Base-by-base conservation (phyloP, 2,113 vertebrate species). In the Tupaia tana region DNA sequence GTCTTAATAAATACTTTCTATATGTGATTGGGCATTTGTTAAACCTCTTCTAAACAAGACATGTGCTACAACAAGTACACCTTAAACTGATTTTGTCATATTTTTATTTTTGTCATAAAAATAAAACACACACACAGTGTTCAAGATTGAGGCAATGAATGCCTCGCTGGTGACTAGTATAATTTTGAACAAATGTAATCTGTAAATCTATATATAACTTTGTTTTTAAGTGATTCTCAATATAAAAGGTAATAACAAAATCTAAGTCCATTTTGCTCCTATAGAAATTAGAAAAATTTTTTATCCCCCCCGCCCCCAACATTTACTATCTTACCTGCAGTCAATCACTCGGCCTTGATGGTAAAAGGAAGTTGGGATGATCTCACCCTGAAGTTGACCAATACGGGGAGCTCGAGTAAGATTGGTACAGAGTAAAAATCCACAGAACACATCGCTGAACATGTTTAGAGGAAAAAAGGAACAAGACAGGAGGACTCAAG, bases 361-460 rank as follows among this genome's bases (percentile, higher is more conserved):
- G 97, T 99, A 99, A 98, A 99, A 99, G 90, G 99, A 99, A 85
- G 99, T 99, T 69, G 99, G 99, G 54, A 99, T 99, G 96, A 99
- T 98, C 75, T 99, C 99, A 97, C 99, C 99, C 97, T 99, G 99
- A 98, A 99, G 99, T 3, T 98, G 98, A 92, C 99, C 99, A 75
- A 99, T 99, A 79, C 99, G 99, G 43, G 99, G 99, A 83, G 97
- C 98, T 95, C 98, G 99, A 70, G 99, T 99, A 89, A 99, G 99
- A 98, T 99, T 99, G 97, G 99, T 98, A 96, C 99, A 99, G 93
- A 99, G 98, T 93, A 99, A 98, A 98, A 99, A 99, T 86, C 99
- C 99, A 97, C 99, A 99, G 98, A 99, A 99, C 87, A 99, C 99
- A 83, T 99, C 99, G 91, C 99, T 99, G 98, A 70, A 96, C 90